These are phyloP conservation scores for Sebastes nivosus DNA, from an alignment of 2,797 vertebrate species.

Conservation along the genomic window DNA sequence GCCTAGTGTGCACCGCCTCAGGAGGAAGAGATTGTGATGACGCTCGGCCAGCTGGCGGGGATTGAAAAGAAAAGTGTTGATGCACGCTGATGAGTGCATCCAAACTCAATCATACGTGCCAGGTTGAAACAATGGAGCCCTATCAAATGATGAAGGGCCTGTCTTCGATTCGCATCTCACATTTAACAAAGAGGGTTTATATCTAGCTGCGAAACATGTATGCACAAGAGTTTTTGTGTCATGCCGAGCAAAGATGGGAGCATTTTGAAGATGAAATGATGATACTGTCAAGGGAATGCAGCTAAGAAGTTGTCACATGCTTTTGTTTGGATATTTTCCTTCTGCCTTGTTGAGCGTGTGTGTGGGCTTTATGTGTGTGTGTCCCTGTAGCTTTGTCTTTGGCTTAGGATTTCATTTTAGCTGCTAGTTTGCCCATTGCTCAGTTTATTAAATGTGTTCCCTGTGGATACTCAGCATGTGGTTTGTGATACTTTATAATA, in stretches of 20 bases:
- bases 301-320: background rate
- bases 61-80: slow-evolving; percentile 27
- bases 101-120: slow-evolving; percentile 33
- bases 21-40: slow-evolving; percentile 79
- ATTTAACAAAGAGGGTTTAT: slow-evolving; percentile 22
- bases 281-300: background rate
- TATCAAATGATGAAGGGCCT: slow-evolving; percentile 6
- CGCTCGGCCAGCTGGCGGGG: slow-evolving; percentile 84
- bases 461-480: slow-evolving; percentile 13
- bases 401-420: background rate
- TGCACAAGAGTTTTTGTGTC: background rate
- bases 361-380: background rate
- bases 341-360: background rate
- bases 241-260: background rate
- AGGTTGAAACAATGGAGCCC: slow-evolving; percentile 41
- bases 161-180: background rate
- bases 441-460: slow-evolving; percentile 20
- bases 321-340: background rate
- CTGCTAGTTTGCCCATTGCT: slow-evolving; percentile 5
- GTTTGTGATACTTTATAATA: background rate
- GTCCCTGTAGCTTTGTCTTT: slow-evolving; percentile 8
- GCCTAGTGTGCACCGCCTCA: slow-evolving; percentile 79
- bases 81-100: slow-evolving; percentile 28
- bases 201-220: slow-evolving; percentile 10
- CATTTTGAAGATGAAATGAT: background rate